These are phyloP conservation scores for Macroglossus sobrinus DNA, from an alignment of 2,113 vertebrate species.

Conservation along the genomic window DNA sequence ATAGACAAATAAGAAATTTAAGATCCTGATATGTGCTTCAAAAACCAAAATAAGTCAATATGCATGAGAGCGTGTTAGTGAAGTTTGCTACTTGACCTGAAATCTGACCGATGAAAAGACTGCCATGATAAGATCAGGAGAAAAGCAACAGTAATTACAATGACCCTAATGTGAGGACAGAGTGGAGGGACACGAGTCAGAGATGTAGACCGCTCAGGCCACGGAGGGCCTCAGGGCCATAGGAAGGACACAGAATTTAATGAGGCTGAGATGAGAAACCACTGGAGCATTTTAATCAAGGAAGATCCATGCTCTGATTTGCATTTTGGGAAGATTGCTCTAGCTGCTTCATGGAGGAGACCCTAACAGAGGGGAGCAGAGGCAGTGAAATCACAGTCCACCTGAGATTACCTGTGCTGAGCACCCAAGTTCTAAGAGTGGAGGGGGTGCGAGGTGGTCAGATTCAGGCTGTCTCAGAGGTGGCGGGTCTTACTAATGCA, in stretches of 20 bases:
- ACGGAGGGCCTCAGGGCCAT: background rate
- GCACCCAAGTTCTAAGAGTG: background rate
- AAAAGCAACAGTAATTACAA: background rate
- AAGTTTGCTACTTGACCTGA: background rate
- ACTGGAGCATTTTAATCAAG: too few species aligned
- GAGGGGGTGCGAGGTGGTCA: background rate
- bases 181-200: background rate
- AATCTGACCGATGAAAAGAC: background rate
- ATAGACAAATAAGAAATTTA: background rate
- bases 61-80: background rate
- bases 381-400: background rate
- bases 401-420: background rate
- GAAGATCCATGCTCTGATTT: background rate
- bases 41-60: background rate
- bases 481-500: background rate
- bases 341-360: background rate
- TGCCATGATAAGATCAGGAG: too few species aligned
- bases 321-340: background rate
- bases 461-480: background rate
- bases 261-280: background rate
- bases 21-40: background rate
- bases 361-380: too few species aligned
- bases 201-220: background rate
- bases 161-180: background rate
- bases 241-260: background rate